Evolutionary conservation across 2,888 invertebrate species (phyloP).

Genomic region (Caenorhabditis sinica): DNA sequence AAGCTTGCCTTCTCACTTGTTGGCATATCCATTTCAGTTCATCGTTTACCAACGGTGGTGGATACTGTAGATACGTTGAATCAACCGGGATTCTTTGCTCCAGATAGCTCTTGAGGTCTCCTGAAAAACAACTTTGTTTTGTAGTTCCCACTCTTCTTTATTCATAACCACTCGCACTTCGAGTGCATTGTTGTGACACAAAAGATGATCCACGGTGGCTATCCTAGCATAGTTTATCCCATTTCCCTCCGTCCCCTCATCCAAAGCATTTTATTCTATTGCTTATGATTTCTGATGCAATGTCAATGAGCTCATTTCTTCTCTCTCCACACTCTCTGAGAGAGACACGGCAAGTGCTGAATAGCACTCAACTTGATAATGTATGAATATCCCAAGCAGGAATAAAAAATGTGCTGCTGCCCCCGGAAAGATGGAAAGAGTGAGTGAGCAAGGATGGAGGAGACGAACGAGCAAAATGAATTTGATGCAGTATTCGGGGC

Average conservation of each 20-base stretch:
- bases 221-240: neutral
- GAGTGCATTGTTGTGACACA: neutral
- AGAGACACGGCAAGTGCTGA: constrained; percentile 14
- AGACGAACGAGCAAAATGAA: neutral
- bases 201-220: neutral
- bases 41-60: constrained; percentile 88
- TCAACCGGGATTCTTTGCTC: constrained; percentile 72
- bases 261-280: neutral
- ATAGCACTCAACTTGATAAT: constrained; percentile 37
- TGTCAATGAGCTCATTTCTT: constrained; percentile 8
- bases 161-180: neutral
- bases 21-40: constrained; percentile 77
- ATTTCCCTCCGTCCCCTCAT: neutral
- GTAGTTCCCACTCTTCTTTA: neutral
- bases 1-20: constrained; percentile 88
- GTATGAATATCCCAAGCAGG: constrained; percentile 32
- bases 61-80: constrained; percentile 79
- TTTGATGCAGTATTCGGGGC: neutral
- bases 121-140: constrained; percentile 49
- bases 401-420: constrained; percentile 10
- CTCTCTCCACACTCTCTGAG: neutral
- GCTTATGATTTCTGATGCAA: constrained; percentile 36
- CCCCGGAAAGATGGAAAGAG: neutral
- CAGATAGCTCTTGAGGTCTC: constrained; percentile 79
- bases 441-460: neutral